Percentiles rank a stretch among this genome's conserved stretches.
Conservation (phyloP, 2,113 vertebrate species). For the Melanerpes aurifrons region DNA sequence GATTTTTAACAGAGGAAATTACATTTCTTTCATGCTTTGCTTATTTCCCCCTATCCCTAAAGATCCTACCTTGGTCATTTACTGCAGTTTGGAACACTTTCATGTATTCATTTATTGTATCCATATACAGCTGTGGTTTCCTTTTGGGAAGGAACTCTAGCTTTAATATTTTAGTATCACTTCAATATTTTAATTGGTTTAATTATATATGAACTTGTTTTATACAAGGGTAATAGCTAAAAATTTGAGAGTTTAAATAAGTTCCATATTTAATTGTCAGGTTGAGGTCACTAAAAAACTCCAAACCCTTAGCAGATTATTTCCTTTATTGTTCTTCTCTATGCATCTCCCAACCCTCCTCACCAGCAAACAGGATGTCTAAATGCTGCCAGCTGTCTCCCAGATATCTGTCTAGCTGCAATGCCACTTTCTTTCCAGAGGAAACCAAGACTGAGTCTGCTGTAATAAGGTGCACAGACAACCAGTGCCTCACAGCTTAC, state of each 20-base stretch:
- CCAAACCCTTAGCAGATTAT: neutral
- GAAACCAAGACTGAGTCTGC: neutral
- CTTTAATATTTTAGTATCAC: conserved; percentile 41
- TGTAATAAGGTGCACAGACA: rapidly evolving
- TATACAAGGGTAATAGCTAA: conserved; percentile 3
- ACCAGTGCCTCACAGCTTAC: neutral
- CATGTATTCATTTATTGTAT: conserved; percentile 22
- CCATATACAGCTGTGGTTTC: neutral
- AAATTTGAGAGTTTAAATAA: conserved; percentile 28
- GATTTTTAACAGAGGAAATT: neutral
- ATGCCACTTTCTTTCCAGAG: neutral
- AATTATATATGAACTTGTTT: conserved; percentile 51
- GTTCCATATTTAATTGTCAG: conserved; percentile 30
- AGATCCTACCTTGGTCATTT: conserved; percentile 23
- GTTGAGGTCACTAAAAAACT: neutral
- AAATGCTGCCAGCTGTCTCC: conserved; percentile 11
- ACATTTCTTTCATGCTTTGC: neutral
- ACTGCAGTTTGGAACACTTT: neutral
- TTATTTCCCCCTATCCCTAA: neutral
- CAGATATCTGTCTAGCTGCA: neutral
- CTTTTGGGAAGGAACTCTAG: neutral
- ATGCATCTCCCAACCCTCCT: neutral
- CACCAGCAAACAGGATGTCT: neutral
- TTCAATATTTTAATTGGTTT: conserved; percentile 63
- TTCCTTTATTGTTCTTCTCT: neutral